These are phyloP conservation scores for Pogoniulus pusillus DNA, from an alignment of 2,797 vertebrate genomes.

Conservation along the genomic window DNA sequence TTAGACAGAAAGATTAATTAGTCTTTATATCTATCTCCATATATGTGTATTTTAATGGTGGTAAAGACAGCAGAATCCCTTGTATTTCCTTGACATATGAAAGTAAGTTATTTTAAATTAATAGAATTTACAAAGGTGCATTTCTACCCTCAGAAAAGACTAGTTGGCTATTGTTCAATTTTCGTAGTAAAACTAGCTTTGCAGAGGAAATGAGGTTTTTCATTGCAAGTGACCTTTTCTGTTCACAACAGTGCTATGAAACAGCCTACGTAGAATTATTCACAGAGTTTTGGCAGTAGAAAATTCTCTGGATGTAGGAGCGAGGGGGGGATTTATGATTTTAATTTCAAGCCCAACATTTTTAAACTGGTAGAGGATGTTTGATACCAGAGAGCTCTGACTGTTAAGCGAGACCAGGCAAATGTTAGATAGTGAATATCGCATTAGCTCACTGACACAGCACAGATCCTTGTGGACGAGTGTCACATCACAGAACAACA, in stretches of 20 bases:
- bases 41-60: not conserved
- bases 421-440: not conserved
- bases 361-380: not conserved
- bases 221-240: not conserved
- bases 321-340: not conserved
- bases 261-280: not conserved
- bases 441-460: not conserved
- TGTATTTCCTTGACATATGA: not conserved
- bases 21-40: not conserved
- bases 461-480: not conserved
- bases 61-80: not conserved
- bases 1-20: not conserved
- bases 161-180: not conserved
- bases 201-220: not conserved
- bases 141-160: not conserved
- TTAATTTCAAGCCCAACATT: not conserved
- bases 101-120: not conserved
- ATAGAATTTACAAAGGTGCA: not conserved
- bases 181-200: constrained; percentile 21
- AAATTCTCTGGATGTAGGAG: not conserved
- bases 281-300: not conserved
- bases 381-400: not conserved
- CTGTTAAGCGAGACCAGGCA: not conserved
- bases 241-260: not conserved
- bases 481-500: accelerated